Evolutionary conservation across 2,888 invertebrate species (phyloP).

Genomic region (Papilio elwesi): DNA sequence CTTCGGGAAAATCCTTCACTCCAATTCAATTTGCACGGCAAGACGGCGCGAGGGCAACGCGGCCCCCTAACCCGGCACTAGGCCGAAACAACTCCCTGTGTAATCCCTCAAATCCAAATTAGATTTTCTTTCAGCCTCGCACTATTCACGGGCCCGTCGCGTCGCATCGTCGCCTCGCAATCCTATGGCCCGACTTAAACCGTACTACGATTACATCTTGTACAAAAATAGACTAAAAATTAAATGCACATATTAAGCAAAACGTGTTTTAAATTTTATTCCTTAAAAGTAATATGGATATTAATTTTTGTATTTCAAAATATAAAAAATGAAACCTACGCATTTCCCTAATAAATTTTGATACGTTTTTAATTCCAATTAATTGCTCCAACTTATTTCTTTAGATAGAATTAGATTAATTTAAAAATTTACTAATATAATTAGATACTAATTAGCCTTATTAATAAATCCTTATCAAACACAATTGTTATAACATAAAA

Average conservation of each 20-base stretch:
- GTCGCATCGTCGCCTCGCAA: slow-evolving; percentile 53
- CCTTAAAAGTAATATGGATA: not conserved
- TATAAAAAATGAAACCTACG: too few species aligned
- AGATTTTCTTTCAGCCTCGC: slow-evolving; percentile 80
- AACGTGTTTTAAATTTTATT: not conserved
- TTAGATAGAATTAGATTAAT: too few species aligned
- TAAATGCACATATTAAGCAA: not conserved
- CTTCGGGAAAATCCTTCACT: slow-evolving; percentile 60
- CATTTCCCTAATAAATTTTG: too few species aligned
- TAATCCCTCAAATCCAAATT: slow-evolving; percentile 84
- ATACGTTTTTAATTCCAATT: too few species aligned
- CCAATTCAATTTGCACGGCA: slow-evolving; percentile 72
- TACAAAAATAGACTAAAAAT: slow-evolving; percentile 57
- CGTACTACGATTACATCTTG: slow-evolving; percentile 48
- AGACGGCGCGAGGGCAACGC: slow-evolving; percentile 55
- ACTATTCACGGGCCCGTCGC: slow-evolving; percentile 70
- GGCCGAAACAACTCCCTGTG: slow-evolving; percentile 80
- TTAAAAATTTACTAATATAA: too few species aligned
- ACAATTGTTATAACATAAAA: too few species aligned
- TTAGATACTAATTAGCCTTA: too few species aligned
- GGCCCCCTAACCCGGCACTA: slow-evolving; percentile 66
- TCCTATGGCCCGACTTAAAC: slow-evolving; percentile 57
- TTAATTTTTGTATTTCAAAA: too few species aligned
- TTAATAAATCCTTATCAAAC: too few species aligned
- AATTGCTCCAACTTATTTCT: too few species aligned